A percentile compares a stretch with the other conserved stretches of the same genome.
These are phyloP conservation scores for Eidolon helvum DNA, from an alignment of 2,113 vertebrate species.

Conservation along the genomic window DNA sequence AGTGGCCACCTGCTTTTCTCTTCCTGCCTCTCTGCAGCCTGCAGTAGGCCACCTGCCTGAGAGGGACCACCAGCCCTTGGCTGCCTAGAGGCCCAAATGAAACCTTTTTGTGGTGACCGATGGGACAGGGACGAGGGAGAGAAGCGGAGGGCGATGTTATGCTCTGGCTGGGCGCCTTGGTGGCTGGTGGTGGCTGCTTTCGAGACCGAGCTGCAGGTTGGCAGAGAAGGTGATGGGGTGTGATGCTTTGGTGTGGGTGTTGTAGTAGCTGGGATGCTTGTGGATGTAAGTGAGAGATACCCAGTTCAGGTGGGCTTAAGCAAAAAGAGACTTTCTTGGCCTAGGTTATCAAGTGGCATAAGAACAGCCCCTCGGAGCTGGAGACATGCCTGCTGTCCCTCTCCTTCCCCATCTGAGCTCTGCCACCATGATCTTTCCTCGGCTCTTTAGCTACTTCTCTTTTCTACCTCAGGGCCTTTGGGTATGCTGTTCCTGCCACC, in stretches of 20 bases:
- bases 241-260: not conserved
- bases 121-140: not conserved
- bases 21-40: not conserved
- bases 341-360: not conserved
- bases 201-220: not conserved
- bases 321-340: not conserved
- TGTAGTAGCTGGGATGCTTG: not conserved
- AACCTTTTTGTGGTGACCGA: not conserved
- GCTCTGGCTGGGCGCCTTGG: not conserved
- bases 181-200: not conserved
- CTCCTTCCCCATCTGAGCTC: accelerated
- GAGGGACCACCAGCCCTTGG: not conserved
- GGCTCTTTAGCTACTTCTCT: not conserved
- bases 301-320: not conserved
- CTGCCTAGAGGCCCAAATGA: not conserved
- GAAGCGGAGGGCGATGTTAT: too few species aligned
- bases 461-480: not conserved
- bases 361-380: not conserved
- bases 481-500: not conserved
- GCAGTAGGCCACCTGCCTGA: not conserved
- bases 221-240: not conserved
- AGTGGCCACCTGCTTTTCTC: constrained; percentile 24
- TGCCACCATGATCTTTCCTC: not conserved
- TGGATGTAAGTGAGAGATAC: not conserved
- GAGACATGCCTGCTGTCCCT: not conserved